Evolutionary conservation across 1,140 invertebrate species (phyloP).

Genomic region (Apocrypta bakeri): DNA sequence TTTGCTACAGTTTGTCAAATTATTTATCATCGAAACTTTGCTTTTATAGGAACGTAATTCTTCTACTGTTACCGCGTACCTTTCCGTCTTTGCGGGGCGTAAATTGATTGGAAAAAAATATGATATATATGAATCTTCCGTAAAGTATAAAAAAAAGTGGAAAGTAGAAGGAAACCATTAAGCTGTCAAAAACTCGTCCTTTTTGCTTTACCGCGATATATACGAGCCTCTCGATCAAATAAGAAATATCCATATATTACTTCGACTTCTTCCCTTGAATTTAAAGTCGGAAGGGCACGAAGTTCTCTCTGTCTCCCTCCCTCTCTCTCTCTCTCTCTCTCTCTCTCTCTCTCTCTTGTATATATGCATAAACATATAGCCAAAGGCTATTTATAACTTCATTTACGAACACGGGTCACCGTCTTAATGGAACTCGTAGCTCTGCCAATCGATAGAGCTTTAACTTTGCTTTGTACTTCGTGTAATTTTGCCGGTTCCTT

Average conservation of each 20-base stretch:
- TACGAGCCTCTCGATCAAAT: too few relatives aligned
- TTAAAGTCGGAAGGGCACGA: neutral
- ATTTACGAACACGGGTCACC: slow-evolving; percentile 1
- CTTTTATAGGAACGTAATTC: neutral
- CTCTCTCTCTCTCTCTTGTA: neutral
- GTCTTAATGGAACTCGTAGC: slow-evolving; percentile 13
- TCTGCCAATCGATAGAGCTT: slow-evolving; percentile 58
- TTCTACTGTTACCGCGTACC: neutral
- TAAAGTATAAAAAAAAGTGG: too few relatives aligned
- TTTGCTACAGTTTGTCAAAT: neutral
- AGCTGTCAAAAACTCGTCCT: neutral
- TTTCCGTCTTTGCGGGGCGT: neutral
- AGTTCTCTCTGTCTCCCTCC: neutral
- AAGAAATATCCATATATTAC: too few relatives aligned
- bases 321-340: neutral
- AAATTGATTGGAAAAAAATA: neutral
- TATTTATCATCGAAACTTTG: neutral
- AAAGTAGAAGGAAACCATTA: too few relatives aligned
- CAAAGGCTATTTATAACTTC: slow-evolving; percentile 16
- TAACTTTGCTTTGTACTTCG: neutral
- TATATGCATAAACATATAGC: neutral
- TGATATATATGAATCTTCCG: too few relatives aligned
- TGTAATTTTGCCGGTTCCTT: neutral
- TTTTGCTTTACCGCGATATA: too few relatives aligned
- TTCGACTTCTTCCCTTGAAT: too few relatives aligned